Evolutionary conservation across 2,797 vertebrate species (phyloP), one percentile per base, ranked within the genome.

Genomic region (Chaunax sp.): DNA sequence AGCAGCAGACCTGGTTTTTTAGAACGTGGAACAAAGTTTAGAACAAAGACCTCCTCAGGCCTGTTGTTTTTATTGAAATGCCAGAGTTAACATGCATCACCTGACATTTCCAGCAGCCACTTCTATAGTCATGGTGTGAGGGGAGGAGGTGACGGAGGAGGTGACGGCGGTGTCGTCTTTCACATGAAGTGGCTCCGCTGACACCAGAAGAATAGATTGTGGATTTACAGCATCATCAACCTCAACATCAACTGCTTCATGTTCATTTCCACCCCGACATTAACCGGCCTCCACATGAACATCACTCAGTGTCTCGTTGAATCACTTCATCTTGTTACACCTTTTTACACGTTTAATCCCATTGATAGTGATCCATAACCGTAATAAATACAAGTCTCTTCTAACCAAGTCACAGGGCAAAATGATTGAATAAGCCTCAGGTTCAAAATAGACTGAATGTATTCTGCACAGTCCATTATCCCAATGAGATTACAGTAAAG

Each of bases 81-180:
- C 41, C 76, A 56, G 25, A 51, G 49, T 84, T 72, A 79, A 85
- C 70, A 84, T 69, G 63, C 62, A 78, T 66, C 67, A 47, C 38
- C 75, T 84, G 89, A 87, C 85, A 83, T 90, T 87, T 90, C 38
- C 76, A 53, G 12, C 6, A 12, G 46, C 53, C 52, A 7, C 20
- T 62, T 75, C 35, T 70, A n/a, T 37, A 53, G 65, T 59, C 53
- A 61, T 44, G 52, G 58, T 0, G 4, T 28, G 22, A 2, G 10
- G 25, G 16, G 0, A 15, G 43, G 3, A 12, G 2, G 23, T 5
- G 50, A 26, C 10, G 51, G 30, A 30, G 38, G 52, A 41, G 62
- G 44, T 1, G 20, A 46, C 23, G 5, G 41, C 0, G 64, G 80
- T 79, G 68, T 87, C 43, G 0, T 38, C 64, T 88, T 87, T 83